Percentiles rank a stretch among this genome's conserved stretches.
These are phyloP conservation scores for Mugil cephalus DNA, from an alignment of 2,113 vertebrate genomes.

Conservation along the genomic window DNA sequence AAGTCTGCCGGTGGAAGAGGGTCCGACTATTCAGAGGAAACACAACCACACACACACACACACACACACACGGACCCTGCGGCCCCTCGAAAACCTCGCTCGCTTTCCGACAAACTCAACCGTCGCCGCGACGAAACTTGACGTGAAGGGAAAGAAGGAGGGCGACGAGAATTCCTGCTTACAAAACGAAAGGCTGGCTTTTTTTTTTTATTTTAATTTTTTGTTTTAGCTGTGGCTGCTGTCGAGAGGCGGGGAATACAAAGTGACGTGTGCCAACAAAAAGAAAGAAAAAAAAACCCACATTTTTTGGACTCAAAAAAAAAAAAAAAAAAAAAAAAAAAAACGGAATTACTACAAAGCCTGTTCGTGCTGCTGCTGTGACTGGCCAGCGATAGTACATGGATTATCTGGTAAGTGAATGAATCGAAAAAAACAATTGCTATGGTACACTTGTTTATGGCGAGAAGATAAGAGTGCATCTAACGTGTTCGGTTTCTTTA, in stretches of 20 bases:
- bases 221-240: slow-evolving; percentile 36
- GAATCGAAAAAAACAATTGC: neutral
- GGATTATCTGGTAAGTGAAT: slow-evolving; percentile 85
- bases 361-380: slow-evolving; percentile 63
- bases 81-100: no score
- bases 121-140: neutral
- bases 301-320: slow-evolving; percentile 38
- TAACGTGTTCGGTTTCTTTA: neutral
- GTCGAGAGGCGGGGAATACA: slow-evolving; percentile 81
- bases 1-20: slow-evolving; percentile 54
- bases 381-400: slow-evolving; percentile 76
- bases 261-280: slow-evolving; percentile 66
- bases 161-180: slow-evolving; percentile 13
- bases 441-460: neutral
- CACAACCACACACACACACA: neutral
- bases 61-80: neutral
- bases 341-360: slow-evolving; percentile 51
- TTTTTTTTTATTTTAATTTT: no score
- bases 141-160: neutral
- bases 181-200: slow-evolving; percentile 55
- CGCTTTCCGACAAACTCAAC: neutral
- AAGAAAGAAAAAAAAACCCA: slow-evolving; percentile 5
- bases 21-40: slow-evolving; percentile 21
- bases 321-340: neutral
- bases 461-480: neutral